Evolutionary conservation across 2,888 invertebrate genomes (phyloP).

Genomic region (Lottia scabra): DNA sequence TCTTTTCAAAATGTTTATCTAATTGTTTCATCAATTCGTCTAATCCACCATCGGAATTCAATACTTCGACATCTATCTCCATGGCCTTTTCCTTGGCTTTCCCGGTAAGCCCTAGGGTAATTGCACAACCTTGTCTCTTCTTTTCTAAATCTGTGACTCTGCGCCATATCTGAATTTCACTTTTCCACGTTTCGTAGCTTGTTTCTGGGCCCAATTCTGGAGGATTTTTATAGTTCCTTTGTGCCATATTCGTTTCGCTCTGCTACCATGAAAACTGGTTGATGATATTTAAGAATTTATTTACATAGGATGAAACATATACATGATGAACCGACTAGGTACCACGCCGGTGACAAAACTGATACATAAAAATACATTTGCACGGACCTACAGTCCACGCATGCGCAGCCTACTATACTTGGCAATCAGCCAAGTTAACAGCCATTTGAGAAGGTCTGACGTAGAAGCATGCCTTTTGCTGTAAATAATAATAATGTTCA

Average conservation of each 20-base stretch:
- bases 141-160: neutral
- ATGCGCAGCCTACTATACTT: neutral
- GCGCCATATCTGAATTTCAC: neutral
- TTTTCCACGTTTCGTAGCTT: neutral
- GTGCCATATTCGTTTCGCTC: too few relatives aligned
- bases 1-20: neutral
- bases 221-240: neutral
- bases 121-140: constrained; percentile 2
- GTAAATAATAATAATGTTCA: too few relatives aligned
- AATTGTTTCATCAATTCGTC: neutral
- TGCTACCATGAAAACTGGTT: too few relatives aligned
- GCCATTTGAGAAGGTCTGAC: too few relatives aligned
- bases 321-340: too few relatives aligned
- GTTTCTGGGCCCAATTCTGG: neutral
- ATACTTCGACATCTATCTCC: neutral
- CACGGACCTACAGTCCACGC: neutral
- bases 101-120: neutral
- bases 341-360: too few relatives aligned
- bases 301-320: too few relatives aligned
- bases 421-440: neutral
- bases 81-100: neutral
- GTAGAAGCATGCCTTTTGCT: too few relatives aligned
- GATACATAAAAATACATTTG: too few relatives aligned
- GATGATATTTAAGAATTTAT: too few relatives aligned
- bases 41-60: neutral